phyloP scores from a whole-genome alignment of 2,797 vertebrate species.

The Carcharodon carcharias region DNA sequence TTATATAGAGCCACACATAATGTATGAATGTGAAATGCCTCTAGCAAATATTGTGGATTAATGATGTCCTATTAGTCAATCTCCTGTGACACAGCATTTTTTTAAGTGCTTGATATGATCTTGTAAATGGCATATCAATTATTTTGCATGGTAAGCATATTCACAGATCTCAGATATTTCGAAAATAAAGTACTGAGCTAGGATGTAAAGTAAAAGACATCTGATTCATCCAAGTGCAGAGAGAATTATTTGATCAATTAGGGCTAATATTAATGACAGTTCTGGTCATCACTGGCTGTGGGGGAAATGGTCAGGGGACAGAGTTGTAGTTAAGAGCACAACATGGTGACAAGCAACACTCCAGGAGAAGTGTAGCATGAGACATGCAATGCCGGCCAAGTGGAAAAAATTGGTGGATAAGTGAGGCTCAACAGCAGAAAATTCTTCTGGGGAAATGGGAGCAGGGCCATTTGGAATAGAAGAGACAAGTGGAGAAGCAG shows the following conservation, averaged over 20 bases:
- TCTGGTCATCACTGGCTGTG: neutral
- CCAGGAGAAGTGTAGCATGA: neutral
- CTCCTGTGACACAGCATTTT: neutral
- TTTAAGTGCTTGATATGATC: neutral
- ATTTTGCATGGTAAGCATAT: neutral
- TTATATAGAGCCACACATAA: neutral
- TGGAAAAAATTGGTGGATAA: neutral
- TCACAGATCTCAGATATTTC: neutral
- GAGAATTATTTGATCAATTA: neutral
- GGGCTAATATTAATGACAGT: neutral
- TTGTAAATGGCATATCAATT: neutral
- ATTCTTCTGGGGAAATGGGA: neutral
- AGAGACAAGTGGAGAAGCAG: neutral
- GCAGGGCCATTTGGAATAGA: neutral
- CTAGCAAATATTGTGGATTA: neutral
- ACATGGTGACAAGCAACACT: neutral
- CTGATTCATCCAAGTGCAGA: neutral
- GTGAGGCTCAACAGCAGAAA: neutral
- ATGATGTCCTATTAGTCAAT: neutral
- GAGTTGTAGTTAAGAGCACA: neutral
- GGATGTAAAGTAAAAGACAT: neutral
- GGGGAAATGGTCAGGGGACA: neutral
- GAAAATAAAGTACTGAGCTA: neutral
- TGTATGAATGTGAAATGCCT: neutral
- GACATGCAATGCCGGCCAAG: neutral